A percentile compares a stretch with the other conserved stretches of the same genome.
Evolutionary conservation across 2,113 vertebrate genomes (phyloP).

Genomic region (Blennius ocellaris): DNA sequence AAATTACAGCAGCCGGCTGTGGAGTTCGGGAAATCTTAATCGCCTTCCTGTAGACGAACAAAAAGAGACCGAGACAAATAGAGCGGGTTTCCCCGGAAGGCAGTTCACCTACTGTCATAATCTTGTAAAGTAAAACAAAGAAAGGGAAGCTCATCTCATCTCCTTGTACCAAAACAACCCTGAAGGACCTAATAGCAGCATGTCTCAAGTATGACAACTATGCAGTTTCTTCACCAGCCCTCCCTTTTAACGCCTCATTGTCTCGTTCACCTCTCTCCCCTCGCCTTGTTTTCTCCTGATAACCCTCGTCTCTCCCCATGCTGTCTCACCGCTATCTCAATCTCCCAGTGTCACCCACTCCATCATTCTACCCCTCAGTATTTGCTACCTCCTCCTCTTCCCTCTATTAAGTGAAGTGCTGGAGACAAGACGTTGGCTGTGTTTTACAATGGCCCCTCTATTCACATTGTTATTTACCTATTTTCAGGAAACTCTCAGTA

Average conservation of each 20-base stretch:
- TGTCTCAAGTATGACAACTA: constrained; percentile 68
- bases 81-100: constrained; percentile 37
- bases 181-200: constrained; percentile 50
- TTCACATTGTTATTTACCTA: constrained; percentile 45
- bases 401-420: constrained; percentile 55
- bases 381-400: constrained; percentile 31
- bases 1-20: constrained; percentile 4
- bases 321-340: constrained; percentile 62
- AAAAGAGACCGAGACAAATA: constrained; percentile 44
- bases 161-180: constrained; percentile 71
- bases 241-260: constrained; percentile 44
- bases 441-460: constrained; percentile 53
- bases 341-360: constrained; percentile 63
- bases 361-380: constrained; percentile 47
- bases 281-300: constrained; percentile 60
- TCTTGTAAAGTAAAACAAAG: constrained; percentile 62
- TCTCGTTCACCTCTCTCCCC: constrained; percentile 47
- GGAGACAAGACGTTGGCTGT: constrained; percentile 56
- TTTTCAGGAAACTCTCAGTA: constrained; percentile 35
- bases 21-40: constrained; percentile 36
- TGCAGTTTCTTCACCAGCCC: constrained; percentile 34
- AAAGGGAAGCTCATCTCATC: constrained; percentile 52
- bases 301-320: constrained; percentile 58
- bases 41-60: constrained; percentile 19
- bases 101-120: constrained; percentile 56